Base-by-base conservation (phyloP, 2,797 vertebrate species). In the Bradypus variegatus region DNA sequence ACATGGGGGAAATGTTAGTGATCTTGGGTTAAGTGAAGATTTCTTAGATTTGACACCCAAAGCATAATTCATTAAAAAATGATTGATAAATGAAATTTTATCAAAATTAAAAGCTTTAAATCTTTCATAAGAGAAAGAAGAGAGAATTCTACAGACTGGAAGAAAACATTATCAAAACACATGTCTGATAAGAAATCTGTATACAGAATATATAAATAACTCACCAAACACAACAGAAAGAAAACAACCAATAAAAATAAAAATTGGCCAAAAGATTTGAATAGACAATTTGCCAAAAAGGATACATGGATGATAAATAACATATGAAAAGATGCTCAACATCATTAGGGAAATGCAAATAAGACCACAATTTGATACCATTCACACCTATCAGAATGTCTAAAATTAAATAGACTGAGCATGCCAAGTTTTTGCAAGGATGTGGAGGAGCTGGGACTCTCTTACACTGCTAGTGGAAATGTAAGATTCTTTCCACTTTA, bases 101-200 rank as follows among this genome's bases (percentile, higher is more conserved):
- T 82, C 62, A 62, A 91, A 67, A 84, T 84, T 64, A 50, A 73
- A 79, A 64, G 55, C 8, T n/a, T 65, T 53, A 33, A 19, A 11
- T 86, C 16, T 78, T 87, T 89, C 6, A n/a, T 85, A 33, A 78
- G 6, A 89, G 2, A 65, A 50, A n/a, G 7, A 88, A 86, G 93
- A 83, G 38, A 60, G 13, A 82, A 79, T 38, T 45, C 7, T 73
- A 91, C 41, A 93, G 65, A 60, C 11, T 73, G 41, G 72, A 62
- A 50, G 89, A 69, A 90, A 86, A 48, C 86, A 90, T 60, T 86
- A 90, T 41, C 23, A 91, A 92, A 94, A 86, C 31, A 62, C 3
- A 6, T 36, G 45, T 75, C 50, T 93, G 78, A 67, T 70, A 60
- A 89, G 73, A n/a, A 65, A 70, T 2, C 29, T 65, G 1, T 65